Evolutionary conservation across 2,888 invertebrate genomes (phyloP), one percentile per base, ranked within the genome.

Genomic region (Amorpha juglandis): DNA sequence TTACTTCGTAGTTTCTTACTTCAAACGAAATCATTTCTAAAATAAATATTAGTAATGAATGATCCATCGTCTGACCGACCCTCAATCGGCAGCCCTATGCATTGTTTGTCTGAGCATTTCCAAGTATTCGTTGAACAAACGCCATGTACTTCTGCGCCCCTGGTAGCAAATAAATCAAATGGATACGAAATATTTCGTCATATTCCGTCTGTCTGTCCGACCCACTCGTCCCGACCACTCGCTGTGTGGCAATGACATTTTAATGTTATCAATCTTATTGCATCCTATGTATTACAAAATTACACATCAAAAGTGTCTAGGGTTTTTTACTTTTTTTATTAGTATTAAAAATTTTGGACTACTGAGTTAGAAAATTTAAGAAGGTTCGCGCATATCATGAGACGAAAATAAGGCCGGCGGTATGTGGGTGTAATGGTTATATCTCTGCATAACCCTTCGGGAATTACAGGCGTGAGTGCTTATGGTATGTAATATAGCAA

Each of bases 181-280:
- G 58, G 19, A 76, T 80, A 80, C 78, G 78, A 78, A 78, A 78
- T 74, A 70, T 71, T 69, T 67, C 82, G 78, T 76, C 75, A 79
- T 78, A 77, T 82, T 75, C 77, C 73, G 78, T 78, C 80, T 1
- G 38, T 38, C 7, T 8, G 7, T 9, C 38, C 38, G 38, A 6
- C 38, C 27, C 81, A 81, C 27, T 35, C 55, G 35, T 35, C 16
- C 55, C 19, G 38, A 38, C 12, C 38, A 58, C 83, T 80, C 73
- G 79, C 78, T 45, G 45, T 45, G 77, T 73, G 71, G 74, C 69
- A 70, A 73, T 81, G 58, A 38, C 77, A 75, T 80, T 78, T 76
- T n/a, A n/a, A 71, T 73, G 71, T 73, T 77, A 69, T 63, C 68
- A 38, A 55, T 55, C 38, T 58, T 58, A 58, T 58, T 38, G 16